Evolutionary conservation across 2,797 vertebrate genomes (phyloP).

Genomic region (Graptemys geographica): DNA sequence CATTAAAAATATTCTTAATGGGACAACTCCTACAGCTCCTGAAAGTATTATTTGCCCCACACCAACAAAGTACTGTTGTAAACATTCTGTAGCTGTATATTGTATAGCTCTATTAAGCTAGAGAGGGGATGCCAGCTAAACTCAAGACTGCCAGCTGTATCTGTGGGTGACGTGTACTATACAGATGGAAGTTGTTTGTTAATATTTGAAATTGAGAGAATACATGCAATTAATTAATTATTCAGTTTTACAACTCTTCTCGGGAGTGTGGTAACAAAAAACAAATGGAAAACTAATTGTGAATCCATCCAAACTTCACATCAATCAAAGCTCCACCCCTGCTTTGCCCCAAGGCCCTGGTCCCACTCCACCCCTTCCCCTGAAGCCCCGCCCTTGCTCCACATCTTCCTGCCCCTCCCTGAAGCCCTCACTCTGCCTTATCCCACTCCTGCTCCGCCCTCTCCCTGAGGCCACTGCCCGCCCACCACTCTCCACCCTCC

Average conservation of each 20-base stretch:
- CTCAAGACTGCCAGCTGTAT: not conserved
- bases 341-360: too few species aligned
- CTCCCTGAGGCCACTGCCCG: too few species aligned
- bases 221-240: not conserved
- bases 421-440: too few species aligned
- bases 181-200: not conserved
- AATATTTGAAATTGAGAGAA: not conserved
- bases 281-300: not conserved
- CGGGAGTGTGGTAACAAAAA: not conserved
- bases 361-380: too few species aligned
- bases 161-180: not conserved
- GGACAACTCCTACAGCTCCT: not conserved
- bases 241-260: not conserved
- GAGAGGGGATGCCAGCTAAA: not conserved
- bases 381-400: too few species aligned
- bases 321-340: too few species aligned
- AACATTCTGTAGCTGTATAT: not conserved
- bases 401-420: too few species aligned
- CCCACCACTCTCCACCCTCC: too few species aligned
- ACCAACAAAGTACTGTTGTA: not conserved
- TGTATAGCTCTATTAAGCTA: fast-evolving
- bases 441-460: too few species aligned
- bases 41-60: not conserved
- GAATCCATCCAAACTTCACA: not conserved
- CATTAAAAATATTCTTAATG: not conserved